Percentiles rank a stretch among this genome's conserved stretches.
Conservation (phyloP, 2,797 vertebrate genomes). For the Danio tinwini region DNA sequence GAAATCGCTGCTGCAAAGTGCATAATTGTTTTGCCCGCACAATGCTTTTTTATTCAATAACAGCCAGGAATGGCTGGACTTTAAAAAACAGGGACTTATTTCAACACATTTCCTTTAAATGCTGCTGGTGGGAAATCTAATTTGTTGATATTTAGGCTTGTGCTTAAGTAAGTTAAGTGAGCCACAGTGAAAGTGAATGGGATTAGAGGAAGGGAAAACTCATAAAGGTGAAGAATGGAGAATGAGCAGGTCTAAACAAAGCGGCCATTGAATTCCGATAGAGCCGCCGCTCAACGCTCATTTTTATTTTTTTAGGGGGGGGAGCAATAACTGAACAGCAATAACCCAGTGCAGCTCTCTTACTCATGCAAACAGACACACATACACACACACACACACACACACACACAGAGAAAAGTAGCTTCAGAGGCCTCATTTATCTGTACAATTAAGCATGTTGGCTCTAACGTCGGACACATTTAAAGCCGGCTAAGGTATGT, state of each 20-base stretch:
- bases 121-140: constrained; percentile 45
- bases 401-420: constrained; percentile 5
- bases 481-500: constrained; percentile 40
- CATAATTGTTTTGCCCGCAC: constrained; percentile 54
- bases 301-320: neutral
- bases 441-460: constrained; percentile 63
- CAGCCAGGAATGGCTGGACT: constrained; percentile 1
- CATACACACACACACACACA: constrained; percentile 33
- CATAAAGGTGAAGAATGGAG: constrained; percentile 57
- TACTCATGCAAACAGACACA: constrained; percentile 43
- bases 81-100: constrained; percentile 48
- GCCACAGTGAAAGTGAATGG: constrained; percentile 40
- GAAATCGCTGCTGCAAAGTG: constrained; percentile 21
- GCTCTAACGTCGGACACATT: constrained; percentile 45
- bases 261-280: constrained; percentile 59
- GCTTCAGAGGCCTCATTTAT: constrained; percentile 60
- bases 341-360: constrained; percentile 34
- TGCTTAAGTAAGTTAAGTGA: constrained; percentile 42
- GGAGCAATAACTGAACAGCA: constrained; percentile 36
- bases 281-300: constrained; percentile 19
- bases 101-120: constrained; percentile 56
- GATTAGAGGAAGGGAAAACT: constrained; percentile 48
- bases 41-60: constrained; percentile 58
- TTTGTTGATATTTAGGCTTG: constrained; percentile 47
- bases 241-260: constrained; percentile 55